Conservation (phyloP, 2,888 invertebrate genomes). For the Lomographa bimaculata region DNA sequence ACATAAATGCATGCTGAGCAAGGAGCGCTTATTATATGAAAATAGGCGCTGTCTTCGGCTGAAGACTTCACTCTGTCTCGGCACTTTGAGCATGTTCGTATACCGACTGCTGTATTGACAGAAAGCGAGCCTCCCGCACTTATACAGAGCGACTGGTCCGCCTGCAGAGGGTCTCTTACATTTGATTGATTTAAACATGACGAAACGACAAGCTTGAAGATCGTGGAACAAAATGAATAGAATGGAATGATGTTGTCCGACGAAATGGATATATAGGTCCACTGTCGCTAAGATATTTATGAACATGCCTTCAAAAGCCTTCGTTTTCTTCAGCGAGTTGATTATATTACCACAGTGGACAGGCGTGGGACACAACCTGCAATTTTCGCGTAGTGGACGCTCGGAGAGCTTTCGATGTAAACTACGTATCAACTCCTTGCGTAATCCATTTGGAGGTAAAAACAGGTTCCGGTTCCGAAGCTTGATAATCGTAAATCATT, state of each 20-base stretch:
- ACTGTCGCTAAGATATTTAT: too few relatives aligned
- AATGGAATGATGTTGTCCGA: background rate
- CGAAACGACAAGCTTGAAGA: background rate
- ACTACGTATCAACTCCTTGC: slow-evolving; percentile 8
- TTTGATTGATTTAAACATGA: slow-evolving; percentile 10
- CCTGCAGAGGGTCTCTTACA: background rate
- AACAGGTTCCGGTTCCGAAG: slow-evolving; percentile 3
- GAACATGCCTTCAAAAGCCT: too few relatives aligned
- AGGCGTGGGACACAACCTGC: background rate
- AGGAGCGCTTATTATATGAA: slow-evolving; percentile 23
- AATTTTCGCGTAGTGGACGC: slow-evolving; percentile 10
- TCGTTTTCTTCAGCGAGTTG: background rate
- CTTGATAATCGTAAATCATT: slow-evolving; percentile 2
- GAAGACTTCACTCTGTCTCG: too few relatives aligned
- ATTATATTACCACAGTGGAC: background rate
- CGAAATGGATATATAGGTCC: too few relatives aligned
- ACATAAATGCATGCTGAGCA: slow-evolving; percentile 22
- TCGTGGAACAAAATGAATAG: slow-evolving; percentile 9
- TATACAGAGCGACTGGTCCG: too few relatives aligned
- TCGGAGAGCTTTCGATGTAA: slow-evolving; percentile 9
- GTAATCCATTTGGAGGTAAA: slow-evolving; percentile 7
- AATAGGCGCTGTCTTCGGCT: background rate
- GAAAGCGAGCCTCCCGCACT: slow-evolving; percentile 4
- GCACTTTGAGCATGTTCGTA: too few relatives aligned
- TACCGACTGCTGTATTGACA: too few relatives aligned